Percentiles rank a stretch among this genome's conserved stretches.
Evolutionary conservation across 2,888 invertebrate genomes (phyloP).

Genomic region (Melanophora roralis): DNA sequence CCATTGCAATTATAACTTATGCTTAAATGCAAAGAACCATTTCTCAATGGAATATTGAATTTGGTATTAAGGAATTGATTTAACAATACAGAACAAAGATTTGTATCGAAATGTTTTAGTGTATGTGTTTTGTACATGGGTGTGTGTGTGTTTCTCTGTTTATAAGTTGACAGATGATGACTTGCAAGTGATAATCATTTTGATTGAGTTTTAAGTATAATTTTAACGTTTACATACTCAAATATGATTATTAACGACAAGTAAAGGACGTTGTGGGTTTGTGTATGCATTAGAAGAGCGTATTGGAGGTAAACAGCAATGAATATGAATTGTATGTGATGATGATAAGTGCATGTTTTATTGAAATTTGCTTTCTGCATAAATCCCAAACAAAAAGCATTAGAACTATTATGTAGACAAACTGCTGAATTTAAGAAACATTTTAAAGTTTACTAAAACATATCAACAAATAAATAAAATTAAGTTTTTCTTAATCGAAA

Average conservation of each 20-base stretch:
- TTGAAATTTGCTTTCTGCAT: slow-evolving; percentile 13
- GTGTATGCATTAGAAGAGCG: not conserved
- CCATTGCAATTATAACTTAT: not conserved
- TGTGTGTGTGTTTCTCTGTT: not conserved
- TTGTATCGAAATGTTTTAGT: not conserved
- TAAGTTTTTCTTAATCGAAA: not conserved
- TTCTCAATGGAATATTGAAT: not conserved
- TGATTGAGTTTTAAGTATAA: slow-evolving; percentile 37
- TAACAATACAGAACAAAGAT: not conserved
- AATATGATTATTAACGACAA: not conserved
- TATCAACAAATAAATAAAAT: too few species aligned
- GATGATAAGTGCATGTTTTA: slow-evolving; percentile 30
- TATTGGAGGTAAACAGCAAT: slow-evolving; percentile 6
- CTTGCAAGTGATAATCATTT: slow-evolving; percentile 37
- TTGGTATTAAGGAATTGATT: slow-evolving; percentile 6
- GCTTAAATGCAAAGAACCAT: not conserved
- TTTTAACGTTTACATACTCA: slow-evolving; percentile 29
- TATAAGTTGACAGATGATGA: slow-evolving; percentile 42
- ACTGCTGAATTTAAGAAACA: not conserved
- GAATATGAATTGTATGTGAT: not conserved
- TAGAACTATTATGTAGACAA: not conserved
- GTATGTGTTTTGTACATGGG: not conserved
- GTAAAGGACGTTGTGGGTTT: not conserved
- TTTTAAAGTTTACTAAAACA: too few species aligned
- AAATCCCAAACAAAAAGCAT: not conserved